phyloP scores from a whole-genome alignment of 2,888 invertebrate species.

The Unio pictorum region DNA sequence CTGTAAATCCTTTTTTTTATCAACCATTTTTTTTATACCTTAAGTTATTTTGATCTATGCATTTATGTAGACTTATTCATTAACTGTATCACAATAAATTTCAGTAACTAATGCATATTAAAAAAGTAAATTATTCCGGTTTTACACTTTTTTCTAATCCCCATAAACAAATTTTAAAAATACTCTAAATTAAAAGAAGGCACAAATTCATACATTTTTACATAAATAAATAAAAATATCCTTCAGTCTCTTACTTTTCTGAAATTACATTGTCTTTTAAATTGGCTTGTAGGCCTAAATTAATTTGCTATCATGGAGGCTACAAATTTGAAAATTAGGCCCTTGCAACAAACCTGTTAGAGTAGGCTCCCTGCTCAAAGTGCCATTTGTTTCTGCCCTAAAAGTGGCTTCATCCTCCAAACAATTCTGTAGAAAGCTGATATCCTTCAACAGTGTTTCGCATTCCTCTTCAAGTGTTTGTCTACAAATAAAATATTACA shows the following conservation, averaged over 20 bases:
- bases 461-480: slow-evolving; percentile 59
- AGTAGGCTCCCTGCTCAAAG: slow-evolving; percentile 51
- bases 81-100: too few species aligned
- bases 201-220: too few species aligned
- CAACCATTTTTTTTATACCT: too few species aligned
- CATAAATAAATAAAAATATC: neutral
- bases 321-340: neutral
- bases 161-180: too few species aligned
- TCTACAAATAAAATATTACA: slow-evolving; percentile 30
- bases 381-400: slow-evolving; percentile 37
- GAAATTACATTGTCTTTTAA: too few species aligned
- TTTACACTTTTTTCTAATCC: too few species aligned
- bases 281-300: neutral
- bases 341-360: slow-evolving; percentile 44
- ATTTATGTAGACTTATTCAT: too few species aligned
- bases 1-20: too few species aligned
- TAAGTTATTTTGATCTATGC: too few species aligned
- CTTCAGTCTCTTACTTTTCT: neutral
- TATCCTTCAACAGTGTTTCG: slow-evolving; percentile 56
- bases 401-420: slow-evolving; percentile 55
- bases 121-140: too few species aligned
- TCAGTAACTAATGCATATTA: too few species aligned
- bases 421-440: slow-evolving; percentile 59
- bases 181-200: too few species aligned
- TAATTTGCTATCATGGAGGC: neutral